Percentiles rank a stretch among this genome's conserved stretches.
Conservation (phyloP, 1,140 invertebrate species). For the Fopius arisanus region DNA sequence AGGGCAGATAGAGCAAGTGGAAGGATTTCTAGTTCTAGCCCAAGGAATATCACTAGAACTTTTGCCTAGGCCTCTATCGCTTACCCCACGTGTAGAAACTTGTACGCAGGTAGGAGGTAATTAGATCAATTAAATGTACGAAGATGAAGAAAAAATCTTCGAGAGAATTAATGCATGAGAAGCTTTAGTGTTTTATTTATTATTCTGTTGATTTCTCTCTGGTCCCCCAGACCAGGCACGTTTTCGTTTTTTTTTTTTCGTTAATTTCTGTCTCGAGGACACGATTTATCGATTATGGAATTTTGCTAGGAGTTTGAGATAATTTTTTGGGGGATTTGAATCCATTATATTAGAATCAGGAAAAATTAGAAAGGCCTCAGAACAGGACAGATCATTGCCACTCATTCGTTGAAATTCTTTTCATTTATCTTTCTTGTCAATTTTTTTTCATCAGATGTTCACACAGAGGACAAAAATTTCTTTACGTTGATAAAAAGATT, state of each 20-base stretch:
- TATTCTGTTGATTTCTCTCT: neutral
- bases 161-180: constrained; percentile 1
- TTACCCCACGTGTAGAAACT: neutral
- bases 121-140: constrained; percentile 6
- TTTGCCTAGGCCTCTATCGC: neutral
- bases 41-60: neutral
- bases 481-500: too few relatives aligned
- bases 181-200: neutral
- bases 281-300: neutral
- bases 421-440: neutral
- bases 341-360: too few relatives aligned
- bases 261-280: neutral
- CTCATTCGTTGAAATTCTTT: neutral
- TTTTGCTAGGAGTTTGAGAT: too few relatives aligned
- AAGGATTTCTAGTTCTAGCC: neutral
- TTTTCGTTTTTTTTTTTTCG: neutral
- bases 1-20: constrained; percentile 5
- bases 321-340: too few relatives aligned
- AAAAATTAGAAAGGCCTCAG: too few relatives aligned
- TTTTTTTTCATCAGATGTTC: neutral
- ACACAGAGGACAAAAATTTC: too few relatives aligned
- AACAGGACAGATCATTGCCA: too few relatives aligned
- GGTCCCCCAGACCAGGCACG: neutral
- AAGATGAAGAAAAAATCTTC: neutral
- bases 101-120: neutral